Base-by-base conservation (phyloP, 35 echinoderm and acorn worm species). In the Eucidaris tribuloides region DNA sequence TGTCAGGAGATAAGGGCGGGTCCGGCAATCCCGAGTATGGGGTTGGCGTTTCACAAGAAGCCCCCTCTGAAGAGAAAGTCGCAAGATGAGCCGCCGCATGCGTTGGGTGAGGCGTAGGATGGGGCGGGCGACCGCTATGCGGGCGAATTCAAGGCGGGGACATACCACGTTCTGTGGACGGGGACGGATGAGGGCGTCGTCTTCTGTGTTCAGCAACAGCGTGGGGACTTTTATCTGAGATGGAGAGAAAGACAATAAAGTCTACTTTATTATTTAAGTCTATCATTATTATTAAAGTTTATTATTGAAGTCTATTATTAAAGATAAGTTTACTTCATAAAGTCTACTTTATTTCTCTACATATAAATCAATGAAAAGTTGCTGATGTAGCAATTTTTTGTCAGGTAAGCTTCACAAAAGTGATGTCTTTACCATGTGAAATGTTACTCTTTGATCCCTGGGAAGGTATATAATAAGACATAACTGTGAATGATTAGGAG, bases 61-160 rank as follows among this genome's bases (percentile, higher is more conserved):
- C 93, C 93, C 2, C 93, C 93, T 58, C 91, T 88, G 44, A 91
- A 96, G 79, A 90, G 91, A n/a, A n/a, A n/a, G n/a, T n/a, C 18
- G 87, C 93, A 61, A 96, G 88, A 83, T 96, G 93, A n/a, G n/a
- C n/a, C n/a, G 82, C 93, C 93, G 42, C 93, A 87, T 56, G 90
- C 87, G 71, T 91, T 96, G 78, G 93, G 90, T 46, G 77, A 79
- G 0, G 78, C 87, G 48, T 86, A 87, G 14, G 91, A 76, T 1
- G 88, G 82, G 50, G 90, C 91, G 44, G 89, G 83, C 4, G 87
- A 83, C 29, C 81, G 82, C 40, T 96, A n/a, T n/a, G n/a, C n/a
- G 55, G 27, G 83, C 80, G 22, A 87, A 90, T 13, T 86, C 58
- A 18, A 55, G 45, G 27, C 87, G 93, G 19, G 76, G 82, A 9